Evolutionary conservation across 1,140 invertebrate species (phyloP).

Genomic region (Drosophila nigromelanica): DNA sequence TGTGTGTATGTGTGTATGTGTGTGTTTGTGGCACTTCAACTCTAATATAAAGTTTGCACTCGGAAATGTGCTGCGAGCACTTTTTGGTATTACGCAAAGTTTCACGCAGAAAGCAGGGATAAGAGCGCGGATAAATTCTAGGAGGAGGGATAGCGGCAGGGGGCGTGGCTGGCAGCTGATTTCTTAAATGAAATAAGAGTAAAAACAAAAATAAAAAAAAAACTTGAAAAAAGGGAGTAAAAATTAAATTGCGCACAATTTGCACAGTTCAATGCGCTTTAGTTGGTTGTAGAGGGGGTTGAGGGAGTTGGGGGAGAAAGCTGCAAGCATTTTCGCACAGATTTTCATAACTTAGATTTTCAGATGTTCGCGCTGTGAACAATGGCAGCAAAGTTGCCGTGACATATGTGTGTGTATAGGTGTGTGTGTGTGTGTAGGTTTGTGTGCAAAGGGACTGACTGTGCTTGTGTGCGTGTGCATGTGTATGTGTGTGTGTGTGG

Average conservation of each 20-base stretch:
- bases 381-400: constrained; percentile 31
- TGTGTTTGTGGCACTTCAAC: constrained; percentile 74
- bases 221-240: constrained; percentile 38
- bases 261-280: constrained; percentile 82
- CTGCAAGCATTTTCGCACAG: constrained; percentile 68
- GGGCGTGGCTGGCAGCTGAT: constrained; percentile 50
- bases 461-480: constrained; percentile 41
- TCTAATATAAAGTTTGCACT: constrained; percentile 82
- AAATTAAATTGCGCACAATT: constrained; percentile 82
- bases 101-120: constrained; percentile 20
- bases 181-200: constrained; percentile 49
- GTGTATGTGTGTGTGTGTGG: constrained; percentile 1
- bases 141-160: background rate
- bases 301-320: background rate
- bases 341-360: constrained; percentile 78
- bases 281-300: constrained; percentile 12
- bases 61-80: constrained; percentile 79
- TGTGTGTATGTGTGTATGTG: constrained; percentile 19
- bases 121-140: too few species aligned
- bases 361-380: constrained; percentile 40
- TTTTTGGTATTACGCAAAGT: constrained; percentile 82
- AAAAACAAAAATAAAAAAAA: constrained; percentile 31
- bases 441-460: too few species aligned
- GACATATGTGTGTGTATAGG: constrained; percentile 33
- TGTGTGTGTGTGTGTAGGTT: constrained; percentile 7